These are phyloP conservation scores for Ploceus nigricollis DNA, from an alignment of 2,113 vertebrate species.

Conservation along the genomic window DNA sequence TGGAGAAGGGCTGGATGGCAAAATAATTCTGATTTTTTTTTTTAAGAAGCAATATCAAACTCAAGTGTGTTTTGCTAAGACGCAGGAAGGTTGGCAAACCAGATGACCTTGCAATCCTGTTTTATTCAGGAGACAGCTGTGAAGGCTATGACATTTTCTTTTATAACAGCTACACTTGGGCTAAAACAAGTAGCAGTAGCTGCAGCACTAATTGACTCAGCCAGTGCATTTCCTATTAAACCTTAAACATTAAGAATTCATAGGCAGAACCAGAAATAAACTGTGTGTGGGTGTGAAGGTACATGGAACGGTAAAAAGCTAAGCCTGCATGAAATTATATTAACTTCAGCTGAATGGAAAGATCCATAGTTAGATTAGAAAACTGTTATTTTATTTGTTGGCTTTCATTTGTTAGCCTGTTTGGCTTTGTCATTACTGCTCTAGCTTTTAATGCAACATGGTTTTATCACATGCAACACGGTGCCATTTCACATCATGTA, in stretches of 20 bases:
- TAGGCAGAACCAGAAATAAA: slow-evolving; percentile 36
- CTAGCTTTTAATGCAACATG: background rate
- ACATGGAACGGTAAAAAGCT: background rate
- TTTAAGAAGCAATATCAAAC: background rate
- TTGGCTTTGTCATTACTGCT: slow-evolving; percentile 26
- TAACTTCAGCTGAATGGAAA: background rate
- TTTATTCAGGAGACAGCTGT: background rate
- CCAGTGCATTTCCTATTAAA: slow-evolving; percentile 7
- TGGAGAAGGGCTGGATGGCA: background rate
- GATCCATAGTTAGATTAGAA: background rate
- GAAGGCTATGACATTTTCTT: background rate
- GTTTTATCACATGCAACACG: background rate
- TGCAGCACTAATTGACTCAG: slow-evolving; percentile 18
- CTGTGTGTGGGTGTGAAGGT: background rate
- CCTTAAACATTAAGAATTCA: slow-evolving; percentile 24
- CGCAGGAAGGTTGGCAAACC: background rate
- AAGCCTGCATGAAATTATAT: background rate
- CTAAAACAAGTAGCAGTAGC: background rate
- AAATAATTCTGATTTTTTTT: background rate
- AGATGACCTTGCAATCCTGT: background rate
- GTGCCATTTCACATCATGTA: background rate
- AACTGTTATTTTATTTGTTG: background rate
- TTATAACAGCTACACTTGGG: background rate
- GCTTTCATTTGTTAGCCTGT: background rate
- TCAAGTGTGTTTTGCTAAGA: background rate